Percentiles rank a stretch among this genome's conserved stretches.
phyloP scores from a whole-genome alignment of 2,888 invertebrate genomes.

The Strigamia transsilvanica region DNA sequence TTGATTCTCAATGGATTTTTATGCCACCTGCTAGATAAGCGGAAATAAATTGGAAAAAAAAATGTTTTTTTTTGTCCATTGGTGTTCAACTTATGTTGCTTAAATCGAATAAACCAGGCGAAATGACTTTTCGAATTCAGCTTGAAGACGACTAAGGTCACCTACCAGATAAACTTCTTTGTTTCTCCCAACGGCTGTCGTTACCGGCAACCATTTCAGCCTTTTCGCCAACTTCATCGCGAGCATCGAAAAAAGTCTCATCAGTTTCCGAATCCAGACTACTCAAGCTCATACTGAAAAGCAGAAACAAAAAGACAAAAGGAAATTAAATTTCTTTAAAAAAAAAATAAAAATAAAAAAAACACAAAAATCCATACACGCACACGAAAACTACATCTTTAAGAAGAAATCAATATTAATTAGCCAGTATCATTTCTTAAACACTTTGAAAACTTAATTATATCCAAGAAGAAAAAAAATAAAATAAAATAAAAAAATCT shows the following conservation, averaged over 20 bases:
- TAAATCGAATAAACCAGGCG: too few relatives aligned
- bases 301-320: slow-evolving; percentile 50
- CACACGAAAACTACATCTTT: neutral
- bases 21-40: too few relatives aligned
- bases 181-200: slow-evolving; percentile 56
- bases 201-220: slow-evolving; percentile 54
- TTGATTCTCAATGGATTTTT: too few relatives aligned
- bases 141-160: too few relatives aligned
- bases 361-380: too few relatives aligned
- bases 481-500: neutral
- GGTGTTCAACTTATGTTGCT: too few relatives aligned
- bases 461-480: neutral
- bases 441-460: slow-evolving; percentile 3
- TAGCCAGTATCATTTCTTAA: slow-evolving; percentile 16
- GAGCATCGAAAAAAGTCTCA: slow-evolving; percentile 67
- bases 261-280: slow-evolving; percentile 89
- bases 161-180: slow-evolving; percentile 57
- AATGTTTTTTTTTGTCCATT: too few relatives aligned
- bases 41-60: too few relatives aligned
- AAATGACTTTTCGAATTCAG: too few relatives aligned
- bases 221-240: slow-evolving; percentile 61
- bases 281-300: slow-evolving; percentile 74
- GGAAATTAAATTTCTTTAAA: neutral
- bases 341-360: neutral
- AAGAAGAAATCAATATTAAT: neutral